These are phyloP conservation scores for Callipepla squamata DNA, from an alignment of 2,113 vertebrate species.

Conservation along the genomic window DNA sequence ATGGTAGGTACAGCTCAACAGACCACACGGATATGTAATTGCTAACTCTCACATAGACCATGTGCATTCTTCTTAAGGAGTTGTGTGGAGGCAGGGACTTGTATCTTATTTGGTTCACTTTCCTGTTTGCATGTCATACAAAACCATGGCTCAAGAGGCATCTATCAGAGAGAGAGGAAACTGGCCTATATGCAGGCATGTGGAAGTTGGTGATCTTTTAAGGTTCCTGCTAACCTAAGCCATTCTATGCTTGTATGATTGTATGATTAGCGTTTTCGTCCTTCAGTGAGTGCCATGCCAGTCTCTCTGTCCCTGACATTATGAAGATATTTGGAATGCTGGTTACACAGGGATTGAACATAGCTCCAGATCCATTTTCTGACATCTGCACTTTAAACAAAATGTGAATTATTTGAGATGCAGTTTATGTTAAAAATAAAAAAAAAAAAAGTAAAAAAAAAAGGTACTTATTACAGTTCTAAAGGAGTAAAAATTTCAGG, in stretches of 20 bases:
- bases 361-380: not conserved
- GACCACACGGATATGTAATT: not conserved
- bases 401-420: not conserved
- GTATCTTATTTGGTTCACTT: not conserved
- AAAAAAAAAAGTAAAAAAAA: no score
- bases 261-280: not conserved
- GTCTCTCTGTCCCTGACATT: not conserved
- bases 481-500: not conserved
- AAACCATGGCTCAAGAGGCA: not conserved
- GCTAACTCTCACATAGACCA: not conserved
- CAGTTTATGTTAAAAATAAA: no score
- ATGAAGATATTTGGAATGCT: not conserved
- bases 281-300: not conserved
- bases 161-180: not conserved
- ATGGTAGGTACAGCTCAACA: not conserved
- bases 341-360: not conserved
- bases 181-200: not conserved
- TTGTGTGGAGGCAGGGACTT: not conserved
- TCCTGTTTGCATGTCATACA: not conserved
- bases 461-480: not conserved
- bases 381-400: not conserved
- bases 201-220: no score
- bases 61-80: not conserved
- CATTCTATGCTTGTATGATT: no score
- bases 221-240: no score